Evolutionary conservation across 2,113 vertebrate genomes (phyloP), one percentile per base, ranked within the genome.

Genomic region (Cyprinodon variegatus): DNA sequence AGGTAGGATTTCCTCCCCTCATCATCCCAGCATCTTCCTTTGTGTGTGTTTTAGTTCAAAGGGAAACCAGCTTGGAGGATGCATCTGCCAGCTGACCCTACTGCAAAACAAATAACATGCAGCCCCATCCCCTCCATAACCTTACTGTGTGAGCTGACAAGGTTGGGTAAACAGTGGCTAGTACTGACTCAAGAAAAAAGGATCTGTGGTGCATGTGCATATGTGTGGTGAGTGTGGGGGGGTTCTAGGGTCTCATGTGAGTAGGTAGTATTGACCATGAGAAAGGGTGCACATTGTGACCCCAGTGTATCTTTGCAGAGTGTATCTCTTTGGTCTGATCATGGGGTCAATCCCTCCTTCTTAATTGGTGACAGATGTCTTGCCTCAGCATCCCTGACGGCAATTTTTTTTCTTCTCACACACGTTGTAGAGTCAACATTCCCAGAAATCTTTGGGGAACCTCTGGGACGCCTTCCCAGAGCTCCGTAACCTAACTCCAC

Each of bases 321-420:
- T 73, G 48, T 65, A 79, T 77, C 72, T 81, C 65, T 72, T 37
- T 68, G 70, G 40, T 40, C 60, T 67, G 68, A 83, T 78, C 68
- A 68, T 78, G 78, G 72, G 64, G 74, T 73, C 57, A 66, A 41
- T 70, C 81, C 68, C 61, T 84, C 36, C 70, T 50, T 78, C 81
- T 57, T 90, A 92, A 92, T 88, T 76, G 78, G 69, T 20, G 79
- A 74, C 92, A 93, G 91, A 91, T 92, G 91, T 87, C 68, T 50
- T 48, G 64, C 40, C 53, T 64, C 68, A n/a, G 29, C 62, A 13
- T 62, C 70, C 43, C 46, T 76, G 48, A 65, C 71, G 70, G 70
- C 69, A 22, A 40, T 61, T 39, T 61, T 50, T 68, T 68, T 72
- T 78, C 74, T 3, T 37, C 61, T 40, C 71, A 63, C 79, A 80